Evolutionary conservation across 2,113 vertebrate species (phyloP), one percentile per base, ranked within the genome.

Genomic region (Cynocephalus volans): DNA sequence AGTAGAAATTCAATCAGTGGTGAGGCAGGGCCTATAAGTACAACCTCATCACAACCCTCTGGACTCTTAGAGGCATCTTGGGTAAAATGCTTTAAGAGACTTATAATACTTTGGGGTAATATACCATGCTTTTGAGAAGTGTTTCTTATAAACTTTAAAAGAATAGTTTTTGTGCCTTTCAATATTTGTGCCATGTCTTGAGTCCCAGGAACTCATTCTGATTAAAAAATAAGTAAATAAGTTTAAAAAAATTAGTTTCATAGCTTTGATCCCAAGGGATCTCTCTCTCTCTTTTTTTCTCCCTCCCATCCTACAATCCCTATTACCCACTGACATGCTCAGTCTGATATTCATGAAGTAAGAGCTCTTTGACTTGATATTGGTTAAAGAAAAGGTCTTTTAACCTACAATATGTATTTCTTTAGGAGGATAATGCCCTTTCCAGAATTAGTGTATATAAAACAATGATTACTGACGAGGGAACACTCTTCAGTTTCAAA

Each of bases 101-200:
- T 33, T n/a, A 75, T 41, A 52, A 60, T 17, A 81, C 2, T 93
- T 80, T 67, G 85, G 11, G 3, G 26, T 11, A 28, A 65, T 65
- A 75, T 54, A 33, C 6, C 5, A 70, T 67, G 65, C 41, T 95
- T 98, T 97, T 98, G 85, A 97, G 90, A 97, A 93, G 50, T 88
- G 28, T 85, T 96, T 82, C 70, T 96, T 98, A 97, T 94, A 98
- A 97, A 96, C 85, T 87, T 72, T 80, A 90, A 96, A 93, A 95
- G 77, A 97, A 92, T 24, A 60, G 69, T 93, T 96, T 90, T 93
- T 96, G 97, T 67, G 86, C 67, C 45, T 97, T 73, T 60, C 79
- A 96, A 86, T 88, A 94, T 92, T 94, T 98, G 88, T 94, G 48
- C 18, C 94, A 85, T 95, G 95, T 92, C 87, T 94, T 17, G 94